A percentile compares a stretch with the other conserved stretches of the same genome.
Evolutionary conservation across 2,113 vertebrate species (phyloP).

Genomic region (Alligator mississippiensis): DNA sequence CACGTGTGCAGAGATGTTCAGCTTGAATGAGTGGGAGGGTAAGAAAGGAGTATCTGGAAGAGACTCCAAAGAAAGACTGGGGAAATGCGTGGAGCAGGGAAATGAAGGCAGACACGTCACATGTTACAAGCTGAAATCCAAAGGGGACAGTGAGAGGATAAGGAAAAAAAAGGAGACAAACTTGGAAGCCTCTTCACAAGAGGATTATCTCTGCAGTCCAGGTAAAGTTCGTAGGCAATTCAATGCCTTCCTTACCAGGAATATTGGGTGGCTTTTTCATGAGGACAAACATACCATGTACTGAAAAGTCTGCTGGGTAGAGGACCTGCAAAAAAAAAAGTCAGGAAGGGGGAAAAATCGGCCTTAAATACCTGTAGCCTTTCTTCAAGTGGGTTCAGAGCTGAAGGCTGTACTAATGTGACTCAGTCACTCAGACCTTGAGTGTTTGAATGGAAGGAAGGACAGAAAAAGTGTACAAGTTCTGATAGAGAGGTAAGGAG

Average conservation of each 20-base stretch:
- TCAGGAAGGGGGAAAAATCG: background rate
- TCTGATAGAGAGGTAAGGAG: background rate
- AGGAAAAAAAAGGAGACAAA: slow-evolving; percentile 28
- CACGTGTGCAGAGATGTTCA: slow-evolving; percentile 52
- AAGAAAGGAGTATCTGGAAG: slow-evolving; percentile 63
- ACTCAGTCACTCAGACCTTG: background rate
- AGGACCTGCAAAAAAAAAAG: slow-evolving; percentile 4
- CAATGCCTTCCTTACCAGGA: slow-evolving; percentile 37
- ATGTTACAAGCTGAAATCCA: slow-evolving; percentile 53
- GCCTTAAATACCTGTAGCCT: background rate
- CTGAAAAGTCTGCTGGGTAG: background rate
- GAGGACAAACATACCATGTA: background rate
- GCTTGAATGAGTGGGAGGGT: slow-evolving; percentile 45
- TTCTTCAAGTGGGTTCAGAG: background rate
- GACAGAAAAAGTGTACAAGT: background rate
- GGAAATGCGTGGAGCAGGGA: slow-evolving; percentile 42
- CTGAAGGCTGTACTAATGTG: background rate
- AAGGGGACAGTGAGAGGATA: slow-evolving; percentile 37
- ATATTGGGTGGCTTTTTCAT: slow-evolving; percentile 20
- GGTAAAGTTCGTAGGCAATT: slow-evolving; percentile 59
- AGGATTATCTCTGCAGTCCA: slow-evolving; percentile 62
- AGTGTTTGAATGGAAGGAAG: background rate
- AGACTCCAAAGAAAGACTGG: slow-evolving; percentile 48
- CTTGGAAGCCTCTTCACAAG: slow-evolving; percentile 39
- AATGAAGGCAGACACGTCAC: slow-evolving; percentile 64